Evolutionary conservation across 2,888 invertebrate genomes (phyloP), one percentile per base, ranked within the genome.

Genomic region (Hirtodrosophila alboralis): DNA sequence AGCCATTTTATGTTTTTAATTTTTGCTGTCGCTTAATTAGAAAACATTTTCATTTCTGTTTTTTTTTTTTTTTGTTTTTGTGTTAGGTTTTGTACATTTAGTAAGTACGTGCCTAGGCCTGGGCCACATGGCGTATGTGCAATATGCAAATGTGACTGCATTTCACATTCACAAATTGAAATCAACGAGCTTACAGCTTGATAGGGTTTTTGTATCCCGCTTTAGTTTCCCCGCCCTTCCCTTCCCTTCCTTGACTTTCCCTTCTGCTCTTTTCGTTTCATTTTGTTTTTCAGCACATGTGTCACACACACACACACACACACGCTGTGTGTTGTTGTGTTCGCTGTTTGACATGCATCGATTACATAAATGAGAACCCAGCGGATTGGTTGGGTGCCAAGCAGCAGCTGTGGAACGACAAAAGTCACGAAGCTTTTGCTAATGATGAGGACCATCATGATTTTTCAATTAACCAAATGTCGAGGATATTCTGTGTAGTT

Each of bases 101-200:
- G 23, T 16, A 54, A 47, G 51, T 58, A 64, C 71, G 60, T 64
- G 60, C 54, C 27, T 28, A 52, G 61, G 45, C 14, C 33, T 33
- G 48, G 41, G 45, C 52, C 57, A 56, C 73, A 59, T 66, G 77
- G 73, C 77, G 71, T 74, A 80, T 77, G 74, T 63, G 74, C 58
- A 85, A 84, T 84, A 84, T 84, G 76, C 68, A 84, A 80, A 80
- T 81, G 68, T 36, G 72, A 58, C 60, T 83, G 79, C 72, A 77
- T 75, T 66, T 71, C 33, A 41, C 72, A 78, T 83, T 77, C 84
- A 72, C 77, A 84, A 80, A 80, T 80, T 84, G 78, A 84, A 80
- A 80, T 81, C 84, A 80, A 80, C 78, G 84, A 80, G 84, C 84
- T 77, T 79, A 78, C 76, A 83, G 63, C 77, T 80, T 77, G 80